Evolutionary conservation across 1,140 invertebrate genomes (phyloP).

Genomic region (Drosophila fuyamai): DNA sequence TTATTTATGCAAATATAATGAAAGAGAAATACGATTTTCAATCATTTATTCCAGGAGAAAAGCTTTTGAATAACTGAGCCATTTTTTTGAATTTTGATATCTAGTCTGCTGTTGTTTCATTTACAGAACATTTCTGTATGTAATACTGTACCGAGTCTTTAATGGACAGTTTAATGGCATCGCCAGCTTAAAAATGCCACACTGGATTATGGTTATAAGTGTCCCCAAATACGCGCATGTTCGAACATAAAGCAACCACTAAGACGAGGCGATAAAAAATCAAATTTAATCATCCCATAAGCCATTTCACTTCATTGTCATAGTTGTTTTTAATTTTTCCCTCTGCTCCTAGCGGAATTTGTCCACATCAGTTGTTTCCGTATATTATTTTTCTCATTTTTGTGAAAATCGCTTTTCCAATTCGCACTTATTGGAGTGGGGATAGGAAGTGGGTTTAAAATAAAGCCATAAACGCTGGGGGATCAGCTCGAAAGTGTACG

Average conservation of each 20-base stretch:
- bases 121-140: background rate
- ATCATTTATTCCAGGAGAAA: slow-evolving; percentile 11
- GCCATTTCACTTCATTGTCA: slow-evolving; percentile 41
- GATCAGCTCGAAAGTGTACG: slow-evolving; percentile 1
- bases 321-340: slow-evolving; percentile 45
- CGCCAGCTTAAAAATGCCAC: slow-evolving; percentile 25
- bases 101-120: background rate
- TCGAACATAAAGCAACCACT: slow-evolving; percentile 29
- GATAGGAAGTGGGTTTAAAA: slow-evolving; percentile 23
- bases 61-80: background rate
- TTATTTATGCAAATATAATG: slow-evolving; percentile 46
- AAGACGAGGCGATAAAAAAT: slow-evolving; percentile 39
- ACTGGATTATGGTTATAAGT: slow-evolving; percentile 18
- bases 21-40: slow-evolving; percentile 30
- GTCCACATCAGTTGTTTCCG: background rate
- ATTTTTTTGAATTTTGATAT: slow-evolving; percentile 3
- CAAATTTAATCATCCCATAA: slow-evolving; percentile 46
- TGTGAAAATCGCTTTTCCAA: slow-evolving; percentile 26
- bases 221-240: slow-evolving; percentile 34
- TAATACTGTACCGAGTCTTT: background rate
- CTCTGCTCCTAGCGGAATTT: too few species aligned
- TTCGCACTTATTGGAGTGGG: slow-evolving; percentile 32
- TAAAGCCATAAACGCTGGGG: slow-evolving; percentile 28
- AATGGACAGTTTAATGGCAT: slow-evolving; percentile 1
- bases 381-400: slow-evolving; percentile 17